phyloP scores from a whole-genome alignment of 2,888 invertebrate species.

The Ariolimax columbianus region DNA sequence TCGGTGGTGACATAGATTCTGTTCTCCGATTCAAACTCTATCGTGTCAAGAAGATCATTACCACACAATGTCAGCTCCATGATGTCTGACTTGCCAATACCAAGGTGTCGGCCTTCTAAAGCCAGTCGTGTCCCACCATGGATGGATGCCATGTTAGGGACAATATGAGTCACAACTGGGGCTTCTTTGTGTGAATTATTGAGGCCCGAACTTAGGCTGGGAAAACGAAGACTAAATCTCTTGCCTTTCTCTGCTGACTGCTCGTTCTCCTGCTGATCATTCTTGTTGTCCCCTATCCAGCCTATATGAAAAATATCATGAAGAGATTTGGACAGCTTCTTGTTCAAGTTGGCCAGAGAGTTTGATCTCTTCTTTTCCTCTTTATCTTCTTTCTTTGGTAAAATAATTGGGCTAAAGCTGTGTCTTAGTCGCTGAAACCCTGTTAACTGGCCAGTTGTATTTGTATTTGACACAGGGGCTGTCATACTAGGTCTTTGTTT shows the following conservation, averaged over 20 bases:
- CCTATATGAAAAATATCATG: slow-evolving; percentile 71
- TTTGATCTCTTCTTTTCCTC: slow-evolving; percentile 56
- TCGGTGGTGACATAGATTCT: slow-evolving; percentile 73
- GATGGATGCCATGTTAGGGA: slow-evolving; percentile 69
- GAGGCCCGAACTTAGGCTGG: slow-evolving; percentile 64
- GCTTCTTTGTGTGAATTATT: slow-evolving; percentile 60
- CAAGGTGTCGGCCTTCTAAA: slow-evolving; percentile 74
- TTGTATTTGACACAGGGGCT: slow-evolving; percentile 29
- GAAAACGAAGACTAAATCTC: slow-evolving; percentile 45
- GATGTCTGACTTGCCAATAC: slow-evolving; percentile 72
- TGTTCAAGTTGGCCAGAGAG: slow-evolving; percentile 69
- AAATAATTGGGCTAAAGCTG: slow-evolving; percentile 52
- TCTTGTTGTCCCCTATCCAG: slow-evolving; percentile 58
- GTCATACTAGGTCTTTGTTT: slow-evolving; percentile 58
- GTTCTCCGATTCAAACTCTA: slow-evolving; percentile 73
- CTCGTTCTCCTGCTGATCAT: slow-evolving; percentile 53
- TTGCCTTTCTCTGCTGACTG: slow-evolving; percentile 32
- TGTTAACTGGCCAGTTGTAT: slow-evolving; percentile 48
- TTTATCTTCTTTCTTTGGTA: slow-evolving; percentile 53
- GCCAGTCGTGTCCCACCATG: slow-evolving; percentile 71
- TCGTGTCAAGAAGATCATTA: slow-evolving; percentile 71
- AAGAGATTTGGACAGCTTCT: slow-evolving; percentile 71
- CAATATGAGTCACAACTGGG: slow-evolving; percentile 70
- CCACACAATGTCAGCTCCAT: slow-evolving; percentile 74
- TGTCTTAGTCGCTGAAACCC: slow-evolving; percentile 57